A percentile compares a stretch with the other conserved stretches of the same genome.
phyloP scores from a whole-genome alignment of 2,113 vertebrate genomes.

The Ifrita kowaldi region DNA sequence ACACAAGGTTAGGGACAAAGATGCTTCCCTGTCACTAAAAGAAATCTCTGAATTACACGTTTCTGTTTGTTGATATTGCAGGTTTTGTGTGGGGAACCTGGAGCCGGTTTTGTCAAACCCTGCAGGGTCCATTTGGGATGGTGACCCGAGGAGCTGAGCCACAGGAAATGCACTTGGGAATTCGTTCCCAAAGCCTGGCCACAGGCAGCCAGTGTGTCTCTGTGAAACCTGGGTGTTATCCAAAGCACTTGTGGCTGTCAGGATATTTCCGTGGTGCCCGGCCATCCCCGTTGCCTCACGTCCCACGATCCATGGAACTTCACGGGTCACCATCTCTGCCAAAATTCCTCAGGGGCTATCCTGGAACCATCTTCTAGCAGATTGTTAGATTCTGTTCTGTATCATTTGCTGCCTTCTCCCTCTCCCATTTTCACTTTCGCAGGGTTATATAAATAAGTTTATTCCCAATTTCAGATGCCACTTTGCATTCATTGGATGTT shows the following conservation, averaged over 20 bases:
- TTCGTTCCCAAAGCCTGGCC: background rate
- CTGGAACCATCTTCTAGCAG: background rate
- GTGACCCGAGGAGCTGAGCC: background rate
- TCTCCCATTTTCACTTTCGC: background rate
- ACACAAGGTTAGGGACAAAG: background rate
- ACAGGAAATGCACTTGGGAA: background rate
- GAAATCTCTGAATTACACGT: rapidly evolving
- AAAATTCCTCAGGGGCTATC: background rate
- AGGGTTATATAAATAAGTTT: background rate
- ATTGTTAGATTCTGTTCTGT: background rate
- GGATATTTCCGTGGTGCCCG: background rate
- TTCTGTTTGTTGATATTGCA: background rate
- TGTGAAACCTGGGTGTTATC: background rate
- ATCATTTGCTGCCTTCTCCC: background rate
- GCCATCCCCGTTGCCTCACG: background rate
- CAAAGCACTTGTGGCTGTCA: background rate
- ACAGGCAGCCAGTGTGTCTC: background rate
- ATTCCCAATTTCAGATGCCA: background rate
- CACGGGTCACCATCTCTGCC: background rate
- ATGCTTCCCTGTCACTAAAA: background rate
- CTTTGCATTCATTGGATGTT: background rate
- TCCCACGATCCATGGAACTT: rapidly evolving
- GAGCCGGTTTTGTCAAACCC: background rate
- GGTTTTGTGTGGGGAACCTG: background rate
- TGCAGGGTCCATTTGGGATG: background rate